Evolutionary conservation across 2,113 vertebrate species (phyloP), one percentile per base, ranked within the genome.

Genomic region (Regulus satrapa): DNA sequence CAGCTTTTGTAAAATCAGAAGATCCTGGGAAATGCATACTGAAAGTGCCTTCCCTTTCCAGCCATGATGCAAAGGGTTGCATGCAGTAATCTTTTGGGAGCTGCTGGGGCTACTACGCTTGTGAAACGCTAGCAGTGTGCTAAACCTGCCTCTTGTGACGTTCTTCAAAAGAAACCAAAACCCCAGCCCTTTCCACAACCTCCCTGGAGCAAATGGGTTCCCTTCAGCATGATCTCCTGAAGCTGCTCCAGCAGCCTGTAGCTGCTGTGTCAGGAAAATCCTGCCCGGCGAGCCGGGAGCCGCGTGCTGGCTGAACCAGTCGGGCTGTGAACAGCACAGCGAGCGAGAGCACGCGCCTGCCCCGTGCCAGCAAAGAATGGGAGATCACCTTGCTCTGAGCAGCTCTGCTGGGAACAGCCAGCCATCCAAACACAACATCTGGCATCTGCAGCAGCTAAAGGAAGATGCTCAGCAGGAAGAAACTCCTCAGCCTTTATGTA

Each of bases 71-170:
- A 38, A 61, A 82, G 62, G 41, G 48, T 14, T 72, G 40, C 41
- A 32, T 1, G 10, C 36, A 69, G 62, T 12, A 52, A 67, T 51
- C 58, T 62, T 51, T 0, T 17, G 41, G 51, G n/a, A 91, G 49
- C 51, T 1, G 0, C 5, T 19, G 26, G 41, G 49, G 73, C 41
- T 68, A 32, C 23, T 6, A 4, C 2, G 1, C 19, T 48, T 82
- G 58, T 31, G 54, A 78, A 87, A 76, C 0, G 0, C 36, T 59
- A 88, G 29, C 38, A 18, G 24, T 1, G 18, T 4, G 10, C 51
- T 75, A 43, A 51, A 36, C 14, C 48, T 52, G 40, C 46, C 23
- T 77, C 81, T 61, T n/a, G 45, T 3, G 3, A 55, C 2, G 10
- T 12, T 52, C 34, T 38, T 31, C 0, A 1, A 15, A 68, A 59